phyloP scores from a whole-genome alignment of 35 echinoderm and acorn worm genomes.

The Lytechinus variegatus region DNA sequence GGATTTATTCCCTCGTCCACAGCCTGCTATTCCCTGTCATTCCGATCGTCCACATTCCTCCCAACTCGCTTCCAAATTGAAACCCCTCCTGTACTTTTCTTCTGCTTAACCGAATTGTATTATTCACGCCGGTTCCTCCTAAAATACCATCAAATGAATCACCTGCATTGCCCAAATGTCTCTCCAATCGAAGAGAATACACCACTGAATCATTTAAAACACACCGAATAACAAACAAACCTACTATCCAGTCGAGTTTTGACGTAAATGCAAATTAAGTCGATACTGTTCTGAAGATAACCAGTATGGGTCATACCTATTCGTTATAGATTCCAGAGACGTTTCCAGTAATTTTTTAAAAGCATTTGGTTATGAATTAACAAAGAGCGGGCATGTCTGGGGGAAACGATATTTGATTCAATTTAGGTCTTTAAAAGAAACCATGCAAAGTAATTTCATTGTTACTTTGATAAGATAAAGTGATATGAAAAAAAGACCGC shows the following conservation, averaged over 20 bases:
- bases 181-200: not conserved
- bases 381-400: not conserved
- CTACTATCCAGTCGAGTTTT: not conserved
- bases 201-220: not conserved
- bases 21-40: not conserved
- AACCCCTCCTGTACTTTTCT: not conserved
- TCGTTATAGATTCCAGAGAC: not conserved
- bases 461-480: not conserved
- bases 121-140: not conserved
- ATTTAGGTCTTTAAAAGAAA: not conserved
- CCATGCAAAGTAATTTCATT: not conserved
- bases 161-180: not conserved
- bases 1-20: too few species aligned
- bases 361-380: conserved; percentile 13
- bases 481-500: not conserved
- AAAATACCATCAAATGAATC: not conserved
- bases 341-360: not conserved
- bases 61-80: not conserved
- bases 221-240: not conserved
- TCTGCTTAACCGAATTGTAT: not conserved
- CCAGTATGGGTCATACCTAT: not conserved
- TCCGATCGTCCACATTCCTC: not conserved
- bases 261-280: not conserved
- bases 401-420: not conserved
- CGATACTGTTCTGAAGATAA: not conserved